Base-by-base conservation (phyloP, 2,113 vertebrate genomes). In the Dunckerocampus dactyliophorus region DNA sequence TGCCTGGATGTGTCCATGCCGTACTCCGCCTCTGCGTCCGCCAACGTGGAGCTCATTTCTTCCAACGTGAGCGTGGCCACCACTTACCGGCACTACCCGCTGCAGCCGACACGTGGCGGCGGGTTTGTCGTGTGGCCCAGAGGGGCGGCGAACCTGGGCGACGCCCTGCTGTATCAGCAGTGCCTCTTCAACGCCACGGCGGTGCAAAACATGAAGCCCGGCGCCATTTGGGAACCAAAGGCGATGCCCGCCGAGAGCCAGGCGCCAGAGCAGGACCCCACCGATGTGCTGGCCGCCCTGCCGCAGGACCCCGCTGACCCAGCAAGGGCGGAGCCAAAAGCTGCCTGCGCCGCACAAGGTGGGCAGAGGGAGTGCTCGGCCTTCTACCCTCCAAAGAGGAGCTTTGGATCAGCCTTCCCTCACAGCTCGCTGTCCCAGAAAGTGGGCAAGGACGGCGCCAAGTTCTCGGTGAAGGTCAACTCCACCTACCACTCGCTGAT, bases 21-120 rank as follows among this genome's bases (percentile, higher is more conserved):
- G 76, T 99, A 95, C 82, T 92, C 93, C 3, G 84, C 91, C 19
- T n/a, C n/a, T n/a, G 80, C 68, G 10, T 42, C 86, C 0, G 78
- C 82, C 57, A 96, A 96, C 65, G 92, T 96, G 65, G 97, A 98
- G 83, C 90, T 98, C 4, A 95, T 99, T 85, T 96, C 97, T 48
- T 98, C 97, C 4, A 98, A 98, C 47, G 93, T 98, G 53, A 96
- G 95, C 22, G 94, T 99, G 79, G 97, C 96, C 59, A 90, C 96
- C 1, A 96, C 96, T 11, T 98, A 96, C 75, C 92, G 95, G 57
- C 96, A 97, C 55, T 98, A 95, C 82, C 97, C 96, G 0, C 75
- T 96, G 55, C 81, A 92, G 55, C 90, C 93, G 0, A 85, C 81
- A 0, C 58, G 81, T 3, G 64, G 81, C 0, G 13, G 54, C 10